phyloP scores from a whole-genome alignment of 23 tunicate species.

The Phallusia fumigata region DNA sequence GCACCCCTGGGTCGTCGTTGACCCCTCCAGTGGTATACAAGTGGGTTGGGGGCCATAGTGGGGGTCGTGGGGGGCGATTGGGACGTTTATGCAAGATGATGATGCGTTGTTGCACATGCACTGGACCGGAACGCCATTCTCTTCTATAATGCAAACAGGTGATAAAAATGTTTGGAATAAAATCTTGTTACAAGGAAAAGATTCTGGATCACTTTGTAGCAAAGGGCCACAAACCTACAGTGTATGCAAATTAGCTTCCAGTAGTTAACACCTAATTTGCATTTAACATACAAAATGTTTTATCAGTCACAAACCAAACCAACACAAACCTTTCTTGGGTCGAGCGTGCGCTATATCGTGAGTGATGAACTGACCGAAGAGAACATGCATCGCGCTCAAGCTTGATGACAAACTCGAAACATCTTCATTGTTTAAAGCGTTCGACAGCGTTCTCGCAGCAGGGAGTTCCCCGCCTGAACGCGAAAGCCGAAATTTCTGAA shows the following conservation, averaged over 20 bases:
- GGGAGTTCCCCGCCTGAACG: constrained; percentile 37
- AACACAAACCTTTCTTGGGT: constrained; percentile 39
- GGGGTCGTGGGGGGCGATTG: constrained; percentile 54
- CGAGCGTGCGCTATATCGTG: constrained; percentile 74
- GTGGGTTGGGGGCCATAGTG: constrained; percentile 14
- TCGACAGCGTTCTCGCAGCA: constrained; percentile 37
- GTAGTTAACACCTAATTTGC: too few species aligned
- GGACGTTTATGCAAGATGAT: constrained; percentile 55
- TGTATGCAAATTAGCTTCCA: too few species aligned
- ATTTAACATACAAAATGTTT: too few species aligned
- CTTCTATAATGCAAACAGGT: constrained; percentile 34
- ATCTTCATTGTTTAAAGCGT: constrained; percentile 15
- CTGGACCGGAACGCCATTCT: constrained; percentile 29
- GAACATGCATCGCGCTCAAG: constrained; percentile 60
- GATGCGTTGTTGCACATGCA: constrained; percentile 55
- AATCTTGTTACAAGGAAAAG: too few species aligned
- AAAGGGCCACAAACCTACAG: too few species aligned
- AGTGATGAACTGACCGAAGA: constrained; percentile 61
- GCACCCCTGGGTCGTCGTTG: constrained; percentile 40
- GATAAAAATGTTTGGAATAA: too few species aligned
- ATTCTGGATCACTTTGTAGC: too few species aligned
- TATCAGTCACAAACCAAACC: too few species aligned
- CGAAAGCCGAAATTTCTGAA: constrained; percentile 32
- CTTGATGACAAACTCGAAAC: not conserved
- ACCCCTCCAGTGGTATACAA: constrained; percentile 53